Evolutionary conservation across 1,140 invertebrate species (phyloP), one percentile per base, ranked within the genome.

Genomic region (Drosophila tsacasi): DNA sequence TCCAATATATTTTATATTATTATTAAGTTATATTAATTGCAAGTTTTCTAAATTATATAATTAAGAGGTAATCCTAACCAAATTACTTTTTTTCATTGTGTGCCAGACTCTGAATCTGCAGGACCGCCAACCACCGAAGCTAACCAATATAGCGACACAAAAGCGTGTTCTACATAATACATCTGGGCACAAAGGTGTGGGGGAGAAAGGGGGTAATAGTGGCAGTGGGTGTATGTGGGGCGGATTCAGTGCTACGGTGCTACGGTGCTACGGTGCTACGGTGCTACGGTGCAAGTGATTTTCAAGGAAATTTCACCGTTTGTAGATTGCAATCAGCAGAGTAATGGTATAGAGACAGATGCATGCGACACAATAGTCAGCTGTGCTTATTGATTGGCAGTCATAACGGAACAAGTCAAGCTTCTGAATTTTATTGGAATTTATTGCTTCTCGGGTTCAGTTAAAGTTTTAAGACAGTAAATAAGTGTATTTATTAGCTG

Each of bases 111-210:
- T 19, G 27, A 25, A 30, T 19, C 61, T 63, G 25, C n/a, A 40
- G 52, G 40, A 65, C 71, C 54, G 37, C 47, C 59, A 66, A 65
- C 76, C 72, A 76, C 81, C 50, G 58, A 78, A 71, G 71, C 71
- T 65, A 83, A 83, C 76, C 81, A 69, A 81, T 58, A 58, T 58
- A 55, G 35, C 65, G 65, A 63, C 60, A 79, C 35, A 67, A 63
- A 77, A 79, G 52, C 58, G 44, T 57, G 71, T 57, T 35, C 65
- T 73, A 67, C 71, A 52, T 68, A 55, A 57, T 75, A 75, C 59
- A 72, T 54, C 49, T 63, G 46, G 59, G 59, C 47, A 64, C 25
- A 35, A 64, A 59, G 32, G 59, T 17, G 50, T 25, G 37, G 42
- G 47, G 21, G 44, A n/a, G 13, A n/a, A 2, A 5, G 5, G n/a